Evolutionary conservation across 2,113 vertebrate genomes (phyloP), one percentile per base, ranked within the genome.

Genomic region (Callocephalon fimbriatum): DNA sequence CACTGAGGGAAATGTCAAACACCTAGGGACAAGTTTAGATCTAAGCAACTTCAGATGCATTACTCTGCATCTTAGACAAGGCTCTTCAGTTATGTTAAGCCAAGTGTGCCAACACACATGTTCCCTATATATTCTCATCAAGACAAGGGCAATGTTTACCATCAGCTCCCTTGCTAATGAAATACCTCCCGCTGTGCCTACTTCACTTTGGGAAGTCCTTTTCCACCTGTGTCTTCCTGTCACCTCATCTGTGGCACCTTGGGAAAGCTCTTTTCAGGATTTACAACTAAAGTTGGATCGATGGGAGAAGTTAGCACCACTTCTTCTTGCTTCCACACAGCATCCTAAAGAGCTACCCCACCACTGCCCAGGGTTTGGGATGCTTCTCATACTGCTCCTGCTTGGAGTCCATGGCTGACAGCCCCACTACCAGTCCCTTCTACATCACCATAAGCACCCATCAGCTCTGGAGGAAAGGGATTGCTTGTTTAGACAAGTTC

Each of bases 11-110:
- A 93, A 90, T 51, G 27, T 38, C 44, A 7, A 7, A 71, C 50
- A 75, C 92, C 83, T 75, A 72, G 56, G 76, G 92, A 92, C 76
- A 93, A 86, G 65, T 93, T 92, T 66, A 84, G 44, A 80, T 44
- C 65, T 56, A 93, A 93, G 72, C 82, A 92, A 88, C 73, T 95
- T 86, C 78, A 83, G 54, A 80, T 50, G 35, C n/a, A 66, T 84
- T 92, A 80, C 32, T 88, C 50, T 76, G n/a, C 38, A 51, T 75
- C 86, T 72, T 29, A 80, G 35, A 75, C 1, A 1, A 67, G 59
- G 47, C 59, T 89, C 53, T 84, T 88, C 48, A 84, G 76, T 72
- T 44, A 77, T 6, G 23, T 42, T 88, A 74, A 78, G 44, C 35
- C 84, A 93, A 92, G 54, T 2, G 1, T 70, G 38, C 37, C 32